These are phyloP conservation scores for Gracilinanus agilis DNA, from an alignment of 2,113 vertebrate species.

Conservation along the genomic window DNA sequence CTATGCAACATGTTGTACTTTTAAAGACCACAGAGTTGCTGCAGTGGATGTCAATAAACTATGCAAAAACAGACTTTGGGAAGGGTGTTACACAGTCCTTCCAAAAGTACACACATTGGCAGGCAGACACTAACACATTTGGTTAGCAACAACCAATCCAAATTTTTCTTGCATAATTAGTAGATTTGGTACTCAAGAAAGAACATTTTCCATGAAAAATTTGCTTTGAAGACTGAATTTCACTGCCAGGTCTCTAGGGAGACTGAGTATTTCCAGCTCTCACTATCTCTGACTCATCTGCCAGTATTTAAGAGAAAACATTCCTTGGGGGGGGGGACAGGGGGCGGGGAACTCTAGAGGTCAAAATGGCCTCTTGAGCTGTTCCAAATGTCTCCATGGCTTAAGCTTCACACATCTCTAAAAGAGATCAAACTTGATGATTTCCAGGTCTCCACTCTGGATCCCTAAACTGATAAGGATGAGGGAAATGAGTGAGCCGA, in stretches of 20 bases:
- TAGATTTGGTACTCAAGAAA: slow-evolving; percentile 75
- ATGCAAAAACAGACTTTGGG: slow-evolving; percentile 62
- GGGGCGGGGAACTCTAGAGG: slow-evolving; percentile 65
- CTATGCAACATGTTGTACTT: slow-evolving; percentile 39
- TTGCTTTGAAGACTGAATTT: slow-evolving; percentile 81
- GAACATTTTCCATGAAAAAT: slow-evolving; percentile 81
- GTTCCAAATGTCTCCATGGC: slow-evolving; percentile 65
- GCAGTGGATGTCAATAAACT: slow-evolving; percentile 69
- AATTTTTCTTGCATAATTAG: slow-evolving; percentile 74
- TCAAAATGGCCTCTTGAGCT: slow-evolving; percentile 75
- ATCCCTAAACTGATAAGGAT: not conserved
- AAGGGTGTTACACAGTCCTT: slow-evolving; percentile 75
- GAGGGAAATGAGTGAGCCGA: not conserved
- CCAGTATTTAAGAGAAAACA: slow-evolving; percentile 76
- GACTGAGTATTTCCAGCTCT: slow-evolving; percentile 82
- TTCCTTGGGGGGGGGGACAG: slow-evolving; percentile 66
- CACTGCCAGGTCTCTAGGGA: slow-evolving; percentile 79
- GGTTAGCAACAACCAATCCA: slow-evolving; percentile 75
- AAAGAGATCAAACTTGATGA: slow-evolving; percentile 45
- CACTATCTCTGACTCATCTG: slow-evolving; percentile 84
- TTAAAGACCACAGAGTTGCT: slow-evolving; percentile 64
- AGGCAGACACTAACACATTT: slow-evolving; percentile 63
- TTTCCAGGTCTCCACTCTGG: slow-evolving; percentile 38
- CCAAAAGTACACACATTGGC: slow-evolving; percentile 80
- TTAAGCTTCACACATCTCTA: slow-evolving; percentile 50